A percentile compares a stretch with the other conserved stretches of the same genome.
Conservation (phyloP, 2,888 invertebrate species). For the Cepaea hortensis region DNA sequence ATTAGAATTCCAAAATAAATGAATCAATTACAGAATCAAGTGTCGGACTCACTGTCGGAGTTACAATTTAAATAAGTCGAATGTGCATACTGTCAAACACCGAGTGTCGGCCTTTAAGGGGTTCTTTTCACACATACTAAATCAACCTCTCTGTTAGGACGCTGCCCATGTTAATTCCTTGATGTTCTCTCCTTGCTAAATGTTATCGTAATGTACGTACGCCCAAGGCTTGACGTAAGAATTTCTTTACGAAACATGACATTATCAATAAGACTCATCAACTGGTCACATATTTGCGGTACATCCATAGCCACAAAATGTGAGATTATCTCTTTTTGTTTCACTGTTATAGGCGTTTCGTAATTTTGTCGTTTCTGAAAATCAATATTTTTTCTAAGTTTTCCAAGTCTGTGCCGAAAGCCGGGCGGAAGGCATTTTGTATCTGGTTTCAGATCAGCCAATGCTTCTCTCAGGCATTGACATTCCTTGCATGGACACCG, state of each 20-base stretch:
- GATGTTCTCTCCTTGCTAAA: slow-evolving; percentile 28
- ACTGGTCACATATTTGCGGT: background rate
- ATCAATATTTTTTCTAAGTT: background rate
- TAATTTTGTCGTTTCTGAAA: background rate
- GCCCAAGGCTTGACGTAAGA: slow-evolving; percentile 24
- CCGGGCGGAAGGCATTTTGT: background rate
- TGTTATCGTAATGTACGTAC: slow-evolving; percentile 22
- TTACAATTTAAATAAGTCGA: too few relatives aligned
- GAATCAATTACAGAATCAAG: too few relatives aligned
- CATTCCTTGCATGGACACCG: background rate
- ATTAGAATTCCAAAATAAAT: too few relatives aligned
- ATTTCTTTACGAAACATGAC: slow-evolving; percentile 39
- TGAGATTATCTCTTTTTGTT: background rate
- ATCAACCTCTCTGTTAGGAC: background rate
- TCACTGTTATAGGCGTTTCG: background rate
- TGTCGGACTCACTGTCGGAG: too few relatives aligned
- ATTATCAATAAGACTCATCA: slow-evolving; percentile 15
- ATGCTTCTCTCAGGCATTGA: background rate
- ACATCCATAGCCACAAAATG: background rate
- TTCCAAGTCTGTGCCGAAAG: slow-evolving; percentile 14
- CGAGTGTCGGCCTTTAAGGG: too few relatives aligned
- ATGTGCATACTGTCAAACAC: too few relatives aligned
- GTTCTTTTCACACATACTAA: background rate
- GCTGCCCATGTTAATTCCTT: background rate
- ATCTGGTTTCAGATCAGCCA: background rate